Conservation (phyloP, 1,140 invertebrate genomes). For the Euura lappo region DNA sequence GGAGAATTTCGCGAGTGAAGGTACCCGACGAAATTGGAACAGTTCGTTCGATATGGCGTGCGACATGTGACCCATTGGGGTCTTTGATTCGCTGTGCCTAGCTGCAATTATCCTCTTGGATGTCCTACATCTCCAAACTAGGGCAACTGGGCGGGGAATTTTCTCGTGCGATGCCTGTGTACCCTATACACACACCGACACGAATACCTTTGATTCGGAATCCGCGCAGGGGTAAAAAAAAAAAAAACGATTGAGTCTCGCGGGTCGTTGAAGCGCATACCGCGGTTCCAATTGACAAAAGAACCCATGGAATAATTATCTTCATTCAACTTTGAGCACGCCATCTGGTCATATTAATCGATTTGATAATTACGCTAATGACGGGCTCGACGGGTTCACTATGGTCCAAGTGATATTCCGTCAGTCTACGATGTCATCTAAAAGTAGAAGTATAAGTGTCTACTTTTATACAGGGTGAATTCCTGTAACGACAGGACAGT, state of each 20-base stretch:
- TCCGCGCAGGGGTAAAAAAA: no score
- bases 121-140: neutral
- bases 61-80: neutral
- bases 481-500: no score
- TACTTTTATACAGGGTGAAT: neutral
- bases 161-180: neutral
- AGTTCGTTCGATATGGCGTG: neutral
- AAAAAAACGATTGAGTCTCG: neutral
- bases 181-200: neutral
- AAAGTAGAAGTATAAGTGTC: neutral
- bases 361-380: neutral
- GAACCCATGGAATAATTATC: neutral
- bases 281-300: neutral
- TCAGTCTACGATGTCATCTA: no score
- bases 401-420: no score
- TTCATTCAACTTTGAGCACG: neutral
- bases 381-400: neutral
- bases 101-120: slow-evolving; percentile 6
- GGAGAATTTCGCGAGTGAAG: neutral
- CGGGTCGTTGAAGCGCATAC: neutral
- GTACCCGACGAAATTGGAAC: neutral
- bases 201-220: no score
- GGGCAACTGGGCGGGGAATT: neutral
- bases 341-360: neutral
- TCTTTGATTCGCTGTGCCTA: neutral